phyloP scores from a whole-genome alignment of 2,888 invertebrate species.

The Octodonta nipae region DNA sequence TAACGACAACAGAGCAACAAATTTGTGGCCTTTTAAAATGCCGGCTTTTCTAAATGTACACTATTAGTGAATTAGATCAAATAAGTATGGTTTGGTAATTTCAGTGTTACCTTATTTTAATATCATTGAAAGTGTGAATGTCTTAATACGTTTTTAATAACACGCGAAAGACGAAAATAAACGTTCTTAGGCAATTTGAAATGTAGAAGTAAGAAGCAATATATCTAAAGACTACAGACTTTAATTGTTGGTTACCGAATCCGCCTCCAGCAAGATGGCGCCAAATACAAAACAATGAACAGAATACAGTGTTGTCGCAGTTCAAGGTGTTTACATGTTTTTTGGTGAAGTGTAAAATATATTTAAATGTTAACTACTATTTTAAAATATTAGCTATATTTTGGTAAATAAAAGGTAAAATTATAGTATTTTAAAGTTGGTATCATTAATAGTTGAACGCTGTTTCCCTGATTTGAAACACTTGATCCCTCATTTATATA shows the following conservation, averaged over 20 bases:
- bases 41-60: neutral
- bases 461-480: too few relatives aligned
- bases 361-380: slow-evolving; percentile 4
- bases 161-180: too few relatives aligned
- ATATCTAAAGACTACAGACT: slow-evolving; percentile 31
- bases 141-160: slow-evolving; percentile 24
- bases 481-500: too few relatives aligned
- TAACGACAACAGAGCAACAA: slow-evolving; percentile 24
- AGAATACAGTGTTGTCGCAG: slow-evolving; percentile 12
- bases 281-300: slow-evolving; percentile 31
- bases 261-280: slow-evolving; percentile 33
- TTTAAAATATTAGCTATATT: too few relatives aligned
- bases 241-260: slow-evolving; percentile 32
- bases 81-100: neutral
- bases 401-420: too few relatives aligned
- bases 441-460: too few relatives aligned
- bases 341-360: neutral
- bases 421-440: too few relatives aligned
- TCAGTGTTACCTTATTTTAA: neutral
- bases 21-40: neutral
- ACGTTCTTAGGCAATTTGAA: slow-evolving; percentile 9
- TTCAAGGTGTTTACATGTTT: slow-evolving; percentile 2
- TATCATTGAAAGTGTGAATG: slow-evolving; percentile 3
- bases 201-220: slow-evolving; percentile 23
- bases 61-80: neutral